Conservation (phyloP, 2,797 vertebrate species). For the Coccyzus lansbergi region DNA sequence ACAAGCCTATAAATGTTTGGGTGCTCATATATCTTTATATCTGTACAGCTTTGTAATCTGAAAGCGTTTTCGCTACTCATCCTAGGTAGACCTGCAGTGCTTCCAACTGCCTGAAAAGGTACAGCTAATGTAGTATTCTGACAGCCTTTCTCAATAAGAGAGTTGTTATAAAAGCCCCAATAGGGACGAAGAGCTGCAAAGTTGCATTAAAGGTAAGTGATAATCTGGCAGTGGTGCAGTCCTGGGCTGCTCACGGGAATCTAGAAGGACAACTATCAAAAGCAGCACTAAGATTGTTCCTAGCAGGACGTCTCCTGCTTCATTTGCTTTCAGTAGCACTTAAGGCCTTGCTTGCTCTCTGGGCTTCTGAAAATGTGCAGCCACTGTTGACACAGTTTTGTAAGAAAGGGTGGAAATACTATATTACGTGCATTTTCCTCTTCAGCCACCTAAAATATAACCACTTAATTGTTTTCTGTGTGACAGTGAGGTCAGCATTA, state of each 20-base stretch:
- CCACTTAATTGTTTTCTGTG: background rate
- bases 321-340: background rate
- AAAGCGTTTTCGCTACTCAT: background rate
- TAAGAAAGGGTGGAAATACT: background rate
- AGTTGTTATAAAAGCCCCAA: background rate
- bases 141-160: background rate
- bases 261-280: background rate
- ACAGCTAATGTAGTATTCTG: background rate
- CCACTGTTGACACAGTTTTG: background rate
- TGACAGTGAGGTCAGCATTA: background rate
- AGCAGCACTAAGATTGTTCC: background rate
- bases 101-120: background rate
- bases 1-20: background rate
- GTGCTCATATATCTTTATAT: background rate
- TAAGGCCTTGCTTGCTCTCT: background rate
- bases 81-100: background rate
- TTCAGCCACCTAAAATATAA: background rate
- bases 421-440: background rate
- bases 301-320: background rate
- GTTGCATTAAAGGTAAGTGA: background rate
- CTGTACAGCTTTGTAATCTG: background rate
- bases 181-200: background rate
- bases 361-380: background rate
- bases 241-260: background rate
- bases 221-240: background rate